Percentiles rank a stretch among this genome's conserved stretches.
phyloP scores from a whole-genome alignment of 1,140 invertebrate genomes.

The Myzus persicae region DNA sequence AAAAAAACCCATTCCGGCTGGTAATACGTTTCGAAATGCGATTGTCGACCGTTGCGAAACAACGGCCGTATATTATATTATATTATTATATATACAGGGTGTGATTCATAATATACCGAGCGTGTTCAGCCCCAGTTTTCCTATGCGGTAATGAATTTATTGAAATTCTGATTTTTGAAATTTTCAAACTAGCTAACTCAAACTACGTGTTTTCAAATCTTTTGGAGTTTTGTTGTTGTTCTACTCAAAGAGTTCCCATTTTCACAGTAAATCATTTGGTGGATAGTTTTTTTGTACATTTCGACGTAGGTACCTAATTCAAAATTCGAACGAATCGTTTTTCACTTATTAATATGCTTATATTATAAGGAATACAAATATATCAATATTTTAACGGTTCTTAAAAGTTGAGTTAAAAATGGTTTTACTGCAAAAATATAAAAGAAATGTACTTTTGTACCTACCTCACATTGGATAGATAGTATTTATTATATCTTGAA shows the following conservation, averaged over 20 bases:
- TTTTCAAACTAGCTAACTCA: too few relatives aligned
- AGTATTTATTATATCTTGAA: background rate
- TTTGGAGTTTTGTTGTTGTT: too few relatives aligned
- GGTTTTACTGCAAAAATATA: background rate
- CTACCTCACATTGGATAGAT: too few relatives aligned
- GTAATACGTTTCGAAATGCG: constrained; percentile 9
- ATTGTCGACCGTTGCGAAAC: constrained; percentile 12
- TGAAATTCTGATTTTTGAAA: background rate
- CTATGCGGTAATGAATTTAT: background rate
- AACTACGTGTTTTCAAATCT: too few relatives aligned
- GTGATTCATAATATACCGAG: background rate
- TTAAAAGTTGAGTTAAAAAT: background rate
- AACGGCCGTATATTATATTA: background rate
- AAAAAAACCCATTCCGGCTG: background rate
- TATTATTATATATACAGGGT: background rate
- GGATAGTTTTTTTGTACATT: too few relatives aligned
- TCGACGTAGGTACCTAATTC: too few relatives aligned
- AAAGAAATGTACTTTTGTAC: background rate
- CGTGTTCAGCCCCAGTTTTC: background rate
- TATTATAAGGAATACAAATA: too few relatives aligned
- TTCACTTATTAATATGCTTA: background rate
- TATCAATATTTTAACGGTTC: too few relatives aligned
- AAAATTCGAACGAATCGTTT: background rate
- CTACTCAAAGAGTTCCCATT: too few relatives aligned
- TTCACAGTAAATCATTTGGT: background rate